Evolutionary conservation across 2,888 invertebrate genomes (phyloP).

Genomic region (Agelastica alni): DNA sequence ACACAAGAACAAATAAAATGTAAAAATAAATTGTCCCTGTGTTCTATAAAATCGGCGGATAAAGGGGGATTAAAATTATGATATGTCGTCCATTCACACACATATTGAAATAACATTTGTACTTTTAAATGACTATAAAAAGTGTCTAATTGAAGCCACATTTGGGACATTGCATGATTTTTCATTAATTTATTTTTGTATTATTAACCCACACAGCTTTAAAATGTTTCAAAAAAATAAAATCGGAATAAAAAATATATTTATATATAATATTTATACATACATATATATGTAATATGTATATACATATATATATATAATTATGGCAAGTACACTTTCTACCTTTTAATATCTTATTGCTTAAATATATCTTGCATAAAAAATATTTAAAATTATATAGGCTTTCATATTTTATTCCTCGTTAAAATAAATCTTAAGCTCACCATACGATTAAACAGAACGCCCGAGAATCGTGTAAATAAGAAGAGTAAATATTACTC

Average conservation of each 20-base stretch:
- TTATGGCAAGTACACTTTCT: slow-evolving; percentile 39
- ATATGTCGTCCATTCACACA: slow-evolving; percentile 56
- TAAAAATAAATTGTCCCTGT: slow-evolving; percentile 33
- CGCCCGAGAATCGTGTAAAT: slow-evolving; percentile 5
- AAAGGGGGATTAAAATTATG: slow-evolving; percentile 42
- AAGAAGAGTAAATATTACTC: background rate
- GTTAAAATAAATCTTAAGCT: slow-evolving; percentile 22
- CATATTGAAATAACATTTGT: slow-evolving; percentile 66
- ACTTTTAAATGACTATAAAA: slow-evolving; percentile 79
- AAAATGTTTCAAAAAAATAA: slow-evolving; percentile 39
- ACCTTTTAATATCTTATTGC: slow-evolving; percentile 38
- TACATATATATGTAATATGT: no score
- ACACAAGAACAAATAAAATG: slow-evolving; percentile 29
- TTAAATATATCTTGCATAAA: slow-evolving; percentile 38
- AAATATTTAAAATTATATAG: slow-evolving; percentile 36
- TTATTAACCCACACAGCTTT: slow-evolving; percentile 36
- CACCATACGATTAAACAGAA: slow-evolving; percentile 10
- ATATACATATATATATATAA: no score
- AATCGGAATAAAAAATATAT: slow-evolving; percentile 40
- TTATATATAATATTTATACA: slow-evolving; percentile 35
- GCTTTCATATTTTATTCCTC: slow-evolving; percentile 26
- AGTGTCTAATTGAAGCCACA: slow-evolving; percentile 53
- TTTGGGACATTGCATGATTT: slow-evolving; percentile 40
- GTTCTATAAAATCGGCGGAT: slow-evolving; percentile 30
- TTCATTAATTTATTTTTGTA: slow-evolving; percentile 24